These are phyloP conservation scores for Sterrhoptilus dennistouni DNA, from an alignment of 2,113 vertebrate genomes.

Conservation along the genomic window DNA sequence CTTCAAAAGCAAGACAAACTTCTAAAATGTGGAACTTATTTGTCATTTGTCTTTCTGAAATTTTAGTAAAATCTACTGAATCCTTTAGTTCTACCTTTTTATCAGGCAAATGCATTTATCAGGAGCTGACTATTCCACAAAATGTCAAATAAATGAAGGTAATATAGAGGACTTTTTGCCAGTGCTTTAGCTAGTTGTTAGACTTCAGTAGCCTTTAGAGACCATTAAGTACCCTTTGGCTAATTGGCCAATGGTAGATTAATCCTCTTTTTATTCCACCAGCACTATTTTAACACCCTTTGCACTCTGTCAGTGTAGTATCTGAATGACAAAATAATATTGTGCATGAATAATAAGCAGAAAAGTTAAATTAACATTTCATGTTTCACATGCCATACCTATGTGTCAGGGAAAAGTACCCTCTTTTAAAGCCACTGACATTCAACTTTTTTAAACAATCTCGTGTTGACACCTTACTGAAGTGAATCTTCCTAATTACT, in stretches of 20 bases:
- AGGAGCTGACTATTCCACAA: constrained; percentile 67
- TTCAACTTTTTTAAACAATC: constrained; percentile 75
- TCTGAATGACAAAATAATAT: constrained; percentile 86
- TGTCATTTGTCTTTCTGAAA: constrained; percentile 7
- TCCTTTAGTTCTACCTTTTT: constrained; percentile 48
- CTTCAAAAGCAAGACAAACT: not conserved
- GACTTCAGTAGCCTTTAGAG: constrained; percentile 83
- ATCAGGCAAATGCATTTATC: constrained; percentile 63
- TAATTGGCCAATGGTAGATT: constrained; percentile 84
- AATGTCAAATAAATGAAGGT: constrained; percentile 79
- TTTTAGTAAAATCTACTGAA: constrained; percentile 21
- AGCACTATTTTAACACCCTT: constrained; percentile 80
- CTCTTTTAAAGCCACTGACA: constrained; percentile 84
- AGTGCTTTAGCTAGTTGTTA: constrained; percentile 77
- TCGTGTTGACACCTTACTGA: constrained; percentile 76
- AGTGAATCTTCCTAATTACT: constrained; percentile 81
- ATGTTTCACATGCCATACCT: constrained; percentile 79
- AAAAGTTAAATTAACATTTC: constrained; percentile 85
- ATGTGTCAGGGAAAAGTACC: constrained; percentile 71
- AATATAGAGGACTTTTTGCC: constrained; percentile 77
- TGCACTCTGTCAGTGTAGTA: constrained; percentile 78
- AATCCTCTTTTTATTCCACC: constrained; percentile 81
- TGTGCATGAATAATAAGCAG: constrained; percentile 84
- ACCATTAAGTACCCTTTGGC: constrained; percentile 83
- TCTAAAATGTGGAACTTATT: constrained; percentile 17